Percentiles rank a stretch among this genome's conserved stretches.
Evolutionary conservation across 1,140 invertebrate genomes (phyloP).

Genomic region (Listronotus oregonensis): DNA sequence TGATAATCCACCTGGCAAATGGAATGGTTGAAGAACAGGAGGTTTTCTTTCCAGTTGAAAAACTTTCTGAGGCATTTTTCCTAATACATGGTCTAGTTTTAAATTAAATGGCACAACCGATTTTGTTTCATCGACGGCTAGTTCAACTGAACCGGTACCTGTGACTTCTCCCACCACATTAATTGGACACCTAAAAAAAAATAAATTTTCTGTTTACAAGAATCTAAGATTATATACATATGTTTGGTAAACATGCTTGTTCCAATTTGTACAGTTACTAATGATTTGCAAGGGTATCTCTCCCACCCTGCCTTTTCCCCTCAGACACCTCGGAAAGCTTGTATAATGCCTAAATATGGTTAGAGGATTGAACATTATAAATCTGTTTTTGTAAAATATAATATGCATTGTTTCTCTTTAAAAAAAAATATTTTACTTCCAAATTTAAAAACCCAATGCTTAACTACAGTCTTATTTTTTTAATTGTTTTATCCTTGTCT

Average conservation of each 20-base stretch:
- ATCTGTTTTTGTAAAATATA: too few relatives aligned
- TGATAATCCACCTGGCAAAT: conserved; percentile 62
- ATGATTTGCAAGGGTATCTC: too few relatives aligned
- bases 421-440: too few relatives aligned
- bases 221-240: not conserved
- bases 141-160: conserved; percentile 79
- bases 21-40: conserved; percentile 53
- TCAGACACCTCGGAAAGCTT: too few relatives aligned
- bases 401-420: too few relatives aligned
- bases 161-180: conserved; percentile 93
- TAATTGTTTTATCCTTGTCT: too few relatives aligned
- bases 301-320: too few relatives aligned
- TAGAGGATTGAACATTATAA: too few relatives aligned
- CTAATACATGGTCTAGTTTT: conserved; percentile 87
- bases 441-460: too few relatives aligned
- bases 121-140: conserved; percentile 59
- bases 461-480: too few relatives aligned
- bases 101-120: conserved; percentile 73
- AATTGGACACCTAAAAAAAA: conserved; percentile 68
- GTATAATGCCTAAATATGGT: too few relatives aligned
- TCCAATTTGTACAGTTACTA: too few relatives aligned
- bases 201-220: not conserved
- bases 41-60: conserved; percentile 60
- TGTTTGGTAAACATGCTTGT: not conserved
- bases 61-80: conserved; percentile 82